Evolutionary conservation across 2,797 vertebrate genomes (phyloP), one percentile per base, ranked within the genome.

Genomic region (Bovichtus diacanthus): DNA sequence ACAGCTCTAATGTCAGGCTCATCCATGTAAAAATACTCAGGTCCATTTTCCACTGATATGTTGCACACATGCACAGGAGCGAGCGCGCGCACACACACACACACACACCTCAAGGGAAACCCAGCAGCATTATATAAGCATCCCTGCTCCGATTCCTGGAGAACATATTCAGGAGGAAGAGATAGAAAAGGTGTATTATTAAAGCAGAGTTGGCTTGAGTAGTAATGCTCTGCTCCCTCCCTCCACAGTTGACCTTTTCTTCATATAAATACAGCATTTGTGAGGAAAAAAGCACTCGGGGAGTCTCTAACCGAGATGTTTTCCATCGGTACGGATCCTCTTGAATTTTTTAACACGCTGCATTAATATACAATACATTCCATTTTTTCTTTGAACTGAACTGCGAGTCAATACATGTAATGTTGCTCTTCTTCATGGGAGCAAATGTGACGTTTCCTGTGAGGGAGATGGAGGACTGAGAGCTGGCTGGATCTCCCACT

Each of bases 51-150:
- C 27, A 50, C 70, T 16, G 29, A 76, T 25, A 44, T 16, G 36
- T 12, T 54, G n/a, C 60, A 53, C 62, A 38, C 43, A 10, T 27
- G 27, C 27, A 27, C 27, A 5, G 4, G 27, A 27, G 27, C 27
- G 27, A 27, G 27, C 5, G 27, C 27, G 27, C n/a, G n/a, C n/a
- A 18, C 36, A 47, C 38, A 54, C n/a, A 0, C 38, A 3, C 78
- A 62, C 64, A 69, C 58, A 43, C 59, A 38, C 18, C 68, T 78
- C 78, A 44, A 19, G 68, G 78, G 73, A 80, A 66, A 29, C 39
- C 74, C 73, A 54, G 74, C 55, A 73, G 77, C 43, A 38, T 90
- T 88, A 81, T 39, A 44, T 87, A 89, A 88, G 68, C 63, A 21
- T 27, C 47, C 60, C 81, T 70, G 79, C 69, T 74, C 66, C 53